Evolutionary conservation across 64 coral and sea anemone genomes (phyloP).

Genomic region (Pachyseris speciosa): DNA sequence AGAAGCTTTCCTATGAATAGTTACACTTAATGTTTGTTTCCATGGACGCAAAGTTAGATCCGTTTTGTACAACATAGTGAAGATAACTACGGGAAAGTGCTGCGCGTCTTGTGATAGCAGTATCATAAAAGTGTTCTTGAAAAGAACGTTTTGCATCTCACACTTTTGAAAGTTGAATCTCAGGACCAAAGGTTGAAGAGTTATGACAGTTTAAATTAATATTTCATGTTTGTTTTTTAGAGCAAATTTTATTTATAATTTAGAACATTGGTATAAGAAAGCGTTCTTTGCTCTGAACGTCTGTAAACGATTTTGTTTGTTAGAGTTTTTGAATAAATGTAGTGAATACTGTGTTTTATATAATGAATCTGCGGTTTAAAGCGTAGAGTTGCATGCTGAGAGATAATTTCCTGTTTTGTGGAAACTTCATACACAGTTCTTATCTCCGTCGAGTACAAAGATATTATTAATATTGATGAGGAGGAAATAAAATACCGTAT

Average conservation of each 20-base stretch:
- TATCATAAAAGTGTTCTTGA: too few species aligned
- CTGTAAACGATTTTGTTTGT: not conserved
- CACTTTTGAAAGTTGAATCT: not conserved
- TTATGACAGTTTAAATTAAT: not conserved
- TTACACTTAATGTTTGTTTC: too few species aligned
- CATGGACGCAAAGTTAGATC: not conserved
- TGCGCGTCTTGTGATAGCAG: too few species aligned
- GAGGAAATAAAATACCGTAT: not conserved
- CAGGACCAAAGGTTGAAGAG: not conserved
- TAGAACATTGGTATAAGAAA: not conserved
- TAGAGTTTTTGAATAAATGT: conserved; percentile 22
- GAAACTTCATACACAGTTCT: not conserved
- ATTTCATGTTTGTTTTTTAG: not conserved
- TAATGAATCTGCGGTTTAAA: not conserved
- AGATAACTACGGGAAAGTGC: too few species aligned
- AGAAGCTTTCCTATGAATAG: not conserved
- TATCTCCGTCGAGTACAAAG: not conserved
- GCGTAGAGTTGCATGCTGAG: not conserved
- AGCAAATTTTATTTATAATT: not conserved
- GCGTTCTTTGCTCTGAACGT: not conserved
- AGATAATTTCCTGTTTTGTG: not conserved
- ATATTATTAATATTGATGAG: conserved; percentile 10
- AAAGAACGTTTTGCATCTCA: not conserved
- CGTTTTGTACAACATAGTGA: not conserved
- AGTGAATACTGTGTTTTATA: not conserved